phyloP scores from a whole-genome alignment of 2,888 invertebrate species.

The Leucoptera coffeella region DNA sequence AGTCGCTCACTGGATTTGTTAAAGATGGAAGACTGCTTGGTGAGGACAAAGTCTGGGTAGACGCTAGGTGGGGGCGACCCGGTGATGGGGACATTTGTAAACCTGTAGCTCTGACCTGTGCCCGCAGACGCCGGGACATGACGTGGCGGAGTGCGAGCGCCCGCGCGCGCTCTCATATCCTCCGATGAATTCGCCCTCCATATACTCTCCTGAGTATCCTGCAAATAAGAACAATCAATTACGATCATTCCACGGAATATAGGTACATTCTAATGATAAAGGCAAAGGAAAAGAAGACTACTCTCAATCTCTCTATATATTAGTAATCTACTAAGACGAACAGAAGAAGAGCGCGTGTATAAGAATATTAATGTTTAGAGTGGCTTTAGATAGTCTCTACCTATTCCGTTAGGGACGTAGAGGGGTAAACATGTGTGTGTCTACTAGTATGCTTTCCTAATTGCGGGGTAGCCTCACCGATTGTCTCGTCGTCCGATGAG shows the following conservation, averaged over 20 bases:
- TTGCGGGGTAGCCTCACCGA: too few relatives aligned
- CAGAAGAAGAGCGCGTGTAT: too few relatives aligned
- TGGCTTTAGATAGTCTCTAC: too few relatives aligned
- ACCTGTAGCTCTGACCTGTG: slow-evolving; percentile 36
- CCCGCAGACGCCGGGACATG: slow-evolving; percentile 40
- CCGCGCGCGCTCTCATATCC: slow-evolving; percentile 24
- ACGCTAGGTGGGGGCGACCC: slow-evolving; percentile 33
- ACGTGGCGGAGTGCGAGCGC: slow-evolving; percentile 47
- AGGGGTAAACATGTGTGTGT: too few relatives aligned
- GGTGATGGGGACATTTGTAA: slow-evolving; percentile 8
- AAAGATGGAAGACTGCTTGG: slow-evolving; percentile 37
- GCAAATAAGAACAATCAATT: slow-evolving; percentile 3
- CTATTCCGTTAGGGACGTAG: too few relatives aligned
- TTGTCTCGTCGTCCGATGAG: slow-evolving; percentile 54
- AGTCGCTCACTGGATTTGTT: slow-evolving; percentile 39
- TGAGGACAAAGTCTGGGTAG: slow-evolving; percentile 39
- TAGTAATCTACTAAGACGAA: too few relatives aligned
- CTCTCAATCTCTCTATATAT: too few relatives aligned
- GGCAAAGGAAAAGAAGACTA: too few relatives aligned
- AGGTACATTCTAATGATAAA: too few relatives aligned
- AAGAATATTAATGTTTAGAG: too few relatives aligned
- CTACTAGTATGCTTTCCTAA: too few relatives aligned
- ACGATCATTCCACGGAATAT: too few relatives aligned
- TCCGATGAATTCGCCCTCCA: slow-evolving; percentile 30
- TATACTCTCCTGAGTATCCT: slow-evolving; percentile 50